A percentile compares a stretch with the other conserved stretches of the same genome.
Evolutionary conservation across 2,888 invertebrate species (phyloP).

Genomic region (Zygogramma bicolorata): DNA sequence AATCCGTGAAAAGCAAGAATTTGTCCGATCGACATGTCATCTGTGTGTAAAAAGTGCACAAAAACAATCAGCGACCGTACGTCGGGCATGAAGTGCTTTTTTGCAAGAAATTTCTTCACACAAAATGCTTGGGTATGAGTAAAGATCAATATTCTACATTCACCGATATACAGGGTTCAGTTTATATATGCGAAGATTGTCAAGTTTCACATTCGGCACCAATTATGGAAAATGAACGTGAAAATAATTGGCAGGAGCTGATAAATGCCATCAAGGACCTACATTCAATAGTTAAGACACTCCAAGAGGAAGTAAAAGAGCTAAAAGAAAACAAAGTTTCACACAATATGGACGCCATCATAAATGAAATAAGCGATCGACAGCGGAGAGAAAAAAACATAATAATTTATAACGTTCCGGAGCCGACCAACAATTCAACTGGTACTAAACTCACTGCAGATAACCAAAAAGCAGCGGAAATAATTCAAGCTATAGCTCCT

Average conservation of each 20-base stretch:
- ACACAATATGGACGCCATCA: neutral
- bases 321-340: neutral
- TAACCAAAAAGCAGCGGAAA: slow-evolving; percentile 11
- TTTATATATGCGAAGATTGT: slow-evolving; percentile 10
- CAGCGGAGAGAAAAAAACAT: slow-evolving; percentile 7
- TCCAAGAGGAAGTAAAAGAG: neutral
- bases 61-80: neutral
- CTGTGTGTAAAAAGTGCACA: slow-evolving; percentile 4
- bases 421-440: neutral
- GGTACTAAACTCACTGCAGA: neutral
- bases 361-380: neutral
- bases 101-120: slow-evolving; percentile 1
- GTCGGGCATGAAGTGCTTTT: slow-evolving; percentile 6
- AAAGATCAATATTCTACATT: slow-evolving; percentile 4
- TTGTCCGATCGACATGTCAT: slow-evolving; percentile 1
- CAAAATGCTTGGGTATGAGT: neutral
- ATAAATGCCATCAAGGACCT: neutral
- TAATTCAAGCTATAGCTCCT: slow-evolving; percentile 15
- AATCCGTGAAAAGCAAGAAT: slow-evolving; percentile 8
- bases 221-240: neutral
- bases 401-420: slow-evolving; percentile 13
- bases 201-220: neutral
- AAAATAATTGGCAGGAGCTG: neutral
- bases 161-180: slow-evolving; percentile 1
- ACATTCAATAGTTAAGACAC: neutral